phyloP scores from a whole-genome alignment of 2,113 vertebrate species.

The Reinhardtius hippoglossoides region DNA sequence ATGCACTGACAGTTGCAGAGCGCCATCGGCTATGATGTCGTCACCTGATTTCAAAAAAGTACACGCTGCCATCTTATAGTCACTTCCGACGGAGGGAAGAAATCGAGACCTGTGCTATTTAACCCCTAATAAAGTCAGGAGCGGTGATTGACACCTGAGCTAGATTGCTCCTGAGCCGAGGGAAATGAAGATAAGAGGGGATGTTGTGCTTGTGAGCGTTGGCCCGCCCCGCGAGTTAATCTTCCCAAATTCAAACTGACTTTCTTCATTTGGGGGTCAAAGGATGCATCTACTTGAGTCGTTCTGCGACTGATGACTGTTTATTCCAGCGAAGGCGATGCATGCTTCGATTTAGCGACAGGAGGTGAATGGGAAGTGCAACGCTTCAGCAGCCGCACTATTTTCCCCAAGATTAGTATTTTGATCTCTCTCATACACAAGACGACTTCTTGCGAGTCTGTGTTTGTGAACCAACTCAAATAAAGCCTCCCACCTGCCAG shows the following conservation, averaged over 20 bases:
- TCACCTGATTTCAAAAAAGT: constrained; percentile 46
- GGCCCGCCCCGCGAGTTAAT: constrained; percentile 32
- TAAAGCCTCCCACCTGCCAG: background rate
- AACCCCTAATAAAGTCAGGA: constrained; percentile 54
- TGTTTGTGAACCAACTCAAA: constrained; percentile 6
- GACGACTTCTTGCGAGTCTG: background rate
- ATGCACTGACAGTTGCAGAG: constrained; percentile 32
- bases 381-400: background rate
- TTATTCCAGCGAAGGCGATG: background rate
- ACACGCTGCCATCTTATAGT: background rate
- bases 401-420: background rate
- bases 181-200: constrained; percentile 38
- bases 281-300: constrained; percentile 13
- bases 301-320: constrained; percentile 1
- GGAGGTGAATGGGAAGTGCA: background rate
- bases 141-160: constrained; percentile 49
- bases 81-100: background rate
- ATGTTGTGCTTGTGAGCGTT: background rate
- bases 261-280: constrained; percentile 42
- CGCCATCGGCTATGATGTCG: constrained; percentile 35
- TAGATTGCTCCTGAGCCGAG: constrained; percentile 24
- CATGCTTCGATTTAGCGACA: background rate
- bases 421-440: constrained; percentile 10
- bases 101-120: constrained; percentile 49
- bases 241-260: constrained; percentile 45